Evolutionary conservation across 30 jellyfish, hydroid and myxozoan genomes (phyloP).

Genomic region (Catostylus mosaicus): DNA sequence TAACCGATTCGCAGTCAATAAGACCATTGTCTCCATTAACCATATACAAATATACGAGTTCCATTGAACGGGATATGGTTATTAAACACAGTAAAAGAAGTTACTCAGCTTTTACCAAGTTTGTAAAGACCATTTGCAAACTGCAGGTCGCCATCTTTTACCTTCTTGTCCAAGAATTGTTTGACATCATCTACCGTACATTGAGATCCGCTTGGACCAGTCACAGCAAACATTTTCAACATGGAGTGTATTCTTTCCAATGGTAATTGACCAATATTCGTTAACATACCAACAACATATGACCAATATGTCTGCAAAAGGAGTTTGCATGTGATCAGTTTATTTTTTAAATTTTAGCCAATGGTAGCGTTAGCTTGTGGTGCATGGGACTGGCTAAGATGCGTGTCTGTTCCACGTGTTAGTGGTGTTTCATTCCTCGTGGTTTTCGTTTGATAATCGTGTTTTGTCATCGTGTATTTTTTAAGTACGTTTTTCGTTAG

Average conservation of each 20-base stretch:
- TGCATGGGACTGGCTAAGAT: background rate
- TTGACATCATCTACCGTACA: constrained; percentile 88
- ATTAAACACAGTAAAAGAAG: background rate
- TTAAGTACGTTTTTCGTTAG: too few relatives aligned
- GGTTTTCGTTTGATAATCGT: too few relatives aligned
- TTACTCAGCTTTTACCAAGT: constrained; percentile 47
- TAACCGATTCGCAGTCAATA: too few relatives aligned
- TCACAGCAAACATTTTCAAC: constrained; percentile 96
- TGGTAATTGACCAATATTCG: constrained; percentile 91
- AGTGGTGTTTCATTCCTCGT: too few relatives aligned
- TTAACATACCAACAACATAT: constrained; percentile 95
- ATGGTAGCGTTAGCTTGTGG: too few relatives aligned
- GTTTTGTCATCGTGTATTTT: too few relatives aligned
- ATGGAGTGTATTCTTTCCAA: constrained; percentile 92
- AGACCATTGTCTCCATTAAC: too few relatives aligned
- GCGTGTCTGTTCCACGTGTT: too few relatives aligned
- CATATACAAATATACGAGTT: too few relatives aligned
- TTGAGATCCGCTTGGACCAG: constrained; percentile 80
- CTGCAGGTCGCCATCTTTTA: constrained; percentile 81
- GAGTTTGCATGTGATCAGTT: too few relatives aligned
- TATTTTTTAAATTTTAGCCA: too few relatives aligned
- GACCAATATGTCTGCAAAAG: constrained; percentile 90
- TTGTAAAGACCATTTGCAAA: constrained; percentile 82
- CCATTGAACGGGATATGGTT: background rate
- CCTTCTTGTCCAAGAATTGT: constrained; percentile 75